These are phyloP conservation scores for Anguilla obscura DNA, from an alignment of 2,797 vertebrate species.

Conservation along the genomic window DNA sequence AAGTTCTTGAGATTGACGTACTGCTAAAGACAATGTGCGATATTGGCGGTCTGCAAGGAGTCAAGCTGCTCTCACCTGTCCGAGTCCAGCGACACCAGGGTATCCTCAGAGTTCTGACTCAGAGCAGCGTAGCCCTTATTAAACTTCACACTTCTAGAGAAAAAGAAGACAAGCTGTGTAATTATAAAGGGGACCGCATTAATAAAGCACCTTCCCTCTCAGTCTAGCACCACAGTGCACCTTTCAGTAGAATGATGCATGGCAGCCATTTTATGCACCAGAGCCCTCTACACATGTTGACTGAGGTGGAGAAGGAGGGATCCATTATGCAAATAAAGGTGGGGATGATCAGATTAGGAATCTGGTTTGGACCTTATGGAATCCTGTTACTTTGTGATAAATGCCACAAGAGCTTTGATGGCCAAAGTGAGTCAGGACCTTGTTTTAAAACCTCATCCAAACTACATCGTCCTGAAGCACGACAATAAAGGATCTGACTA, in stretches of 20 bases:
- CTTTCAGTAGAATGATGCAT: background rate
- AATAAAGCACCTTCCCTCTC: background rate
- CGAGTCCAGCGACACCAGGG: conserved; percentile 85
- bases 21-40: background rate
- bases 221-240: background rate
- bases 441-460: background rate
- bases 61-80: conserved; percentile 80
- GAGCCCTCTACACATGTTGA: background rate
- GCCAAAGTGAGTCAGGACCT: background rate
- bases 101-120: conserved; percentile 88
- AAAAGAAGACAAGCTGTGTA: conserved; percentile 17
- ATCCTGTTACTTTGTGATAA: background rate
- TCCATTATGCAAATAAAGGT: background rate
- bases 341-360: background rate
- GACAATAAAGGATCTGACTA: no score
- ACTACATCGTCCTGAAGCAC: background rate
- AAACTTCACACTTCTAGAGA: conserved; percentile 81
- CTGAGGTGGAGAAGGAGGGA: background rate
- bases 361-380: background rate
- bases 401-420: background rate
- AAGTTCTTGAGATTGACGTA: background rate
- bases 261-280: background rate
- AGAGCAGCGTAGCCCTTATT: conserved; percentile 90
- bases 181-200: background rate
- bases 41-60: background rate